These are phyloP conservation scores for Styela plicata DNA, from an alignment of 23 tunicate genomes.

Conservation along the genomic window DNA sequence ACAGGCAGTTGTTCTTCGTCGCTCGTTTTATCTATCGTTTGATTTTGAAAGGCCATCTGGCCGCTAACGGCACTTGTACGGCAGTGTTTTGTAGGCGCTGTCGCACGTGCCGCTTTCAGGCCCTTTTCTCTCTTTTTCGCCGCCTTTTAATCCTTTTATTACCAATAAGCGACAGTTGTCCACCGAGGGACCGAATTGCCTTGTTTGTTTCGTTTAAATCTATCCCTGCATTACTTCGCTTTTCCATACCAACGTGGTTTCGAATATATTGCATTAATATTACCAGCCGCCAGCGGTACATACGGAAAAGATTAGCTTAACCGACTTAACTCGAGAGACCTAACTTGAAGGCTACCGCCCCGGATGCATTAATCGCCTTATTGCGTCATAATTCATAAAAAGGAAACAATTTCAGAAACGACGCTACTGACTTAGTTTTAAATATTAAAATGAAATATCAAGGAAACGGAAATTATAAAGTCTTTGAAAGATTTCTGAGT, in stretches of 20 bases:
- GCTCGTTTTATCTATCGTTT: conserved; percentile 23
- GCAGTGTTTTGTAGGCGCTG: conserved; percentile 10
- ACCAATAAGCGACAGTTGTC: conserved; percentile 28
- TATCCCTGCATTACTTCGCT: not conserved
- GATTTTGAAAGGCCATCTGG: conserved; percentile 34
- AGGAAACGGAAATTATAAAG: not conserved
- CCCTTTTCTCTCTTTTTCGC: conserved; percentile 10
- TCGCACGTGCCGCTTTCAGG: conserved; percentile 26
- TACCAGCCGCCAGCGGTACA: conserved; percentile 14
- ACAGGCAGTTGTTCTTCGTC: conserved; percentile 6
- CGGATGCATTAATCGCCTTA: conserved; percentile 6
- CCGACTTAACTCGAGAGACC: not conserved
- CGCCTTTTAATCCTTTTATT: conserved; percentile 15
- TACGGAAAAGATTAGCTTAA: conserved; percentile 32
- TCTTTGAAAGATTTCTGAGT: no score
- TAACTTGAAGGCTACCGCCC: not conserved
- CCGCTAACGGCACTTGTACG: conserved; percentile 35
- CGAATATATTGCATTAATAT: conserved; percentile 1
- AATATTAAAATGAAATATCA: not conserved
- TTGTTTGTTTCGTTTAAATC: conserved; percentile 14
- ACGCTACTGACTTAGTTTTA: not conserved
- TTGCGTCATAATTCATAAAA: not conserved
- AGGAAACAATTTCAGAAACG: not conserved
- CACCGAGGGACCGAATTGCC: conserved; percentile 23
- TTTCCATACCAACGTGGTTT: not conserved